Evolutionary conservation across 2,797 vertebrate species (phyloP), one percentile per base, ranked within the genome.

Genomic region (Anas georgica): DNA sequence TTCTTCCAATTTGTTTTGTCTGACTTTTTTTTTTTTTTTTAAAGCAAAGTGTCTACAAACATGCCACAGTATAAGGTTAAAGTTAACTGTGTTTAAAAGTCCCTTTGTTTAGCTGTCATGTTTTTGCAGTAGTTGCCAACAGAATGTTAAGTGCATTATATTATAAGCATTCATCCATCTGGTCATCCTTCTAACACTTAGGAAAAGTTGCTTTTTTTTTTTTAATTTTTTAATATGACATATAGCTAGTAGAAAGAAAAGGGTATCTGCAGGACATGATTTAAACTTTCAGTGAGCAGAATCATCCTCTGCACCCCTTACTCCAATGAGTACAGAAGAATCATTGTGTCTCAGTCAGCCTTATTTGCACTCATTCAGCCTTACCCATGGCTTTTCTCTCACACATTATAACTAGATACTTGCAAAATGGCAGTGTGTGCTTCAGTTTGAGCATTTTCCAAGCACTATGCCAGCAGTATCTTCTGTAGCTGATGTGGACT

Each of bases 241-340:
- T 64, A 9, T 63, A 68, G 14, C 16, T 10, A 35, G 7, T 50
- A 7, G 33, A 45, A 70, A 75, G 43, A 79, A 26, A 83, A 69
- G 73, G 7, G 2, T 67, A 33, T 70, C 20, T 18, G 10, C n/a
- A 59, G 25, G 88, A 77, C 84, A 50, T 5, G 23, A 33, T 37
- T 54, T 62, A 66, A 31, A 12, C 17, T 89, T 89, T 70, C 70
- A 28, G 7, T 43, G 10, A 86, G 23, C 11, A 63, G 39, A 74
- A 52, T 46, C 9, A 39, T 55, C 22, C 12, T 83, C 16, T 85
- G 11, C n/a, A 39, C 6, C 33, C 14, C 4, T 45, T 89, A 68
- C 55, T 91, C 33, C 35, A 50, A 3, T 0, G 0, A 69, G 11
- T 12, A 45, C 17, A 74, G 20, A 28, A 39, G 9, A 72, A 67